Evolutionary conservation across 1,140 invertebrate genomes (phyloP), one percentile per base, ranked within the genome.

Genomic region (Eurosta solidaginis): DNA sequence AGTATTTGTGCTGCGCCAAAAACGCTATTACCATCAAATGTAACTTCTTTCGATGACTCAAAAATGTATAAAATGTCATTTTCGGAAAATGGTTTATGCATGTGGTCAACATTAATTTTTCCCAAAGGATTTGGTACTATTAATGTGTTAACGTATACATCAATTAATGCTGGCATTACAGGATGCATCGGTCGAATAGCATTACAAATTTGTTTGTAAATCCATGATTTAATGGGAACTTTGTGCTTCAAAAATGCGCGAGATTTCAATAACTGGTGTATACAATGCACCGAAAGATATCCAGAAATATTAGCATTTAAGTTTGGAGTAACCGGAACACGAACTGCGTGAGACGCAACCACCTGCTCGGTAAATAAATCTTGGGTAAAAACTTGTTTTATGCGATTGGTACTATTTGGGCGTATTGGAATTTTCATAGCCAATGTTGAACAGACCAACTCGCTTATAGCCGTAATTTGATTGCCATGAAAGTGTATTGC

Each of bases 311-410:
- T 94, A 25, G 94, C 96, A 88, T 95, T 98, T 6, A 99, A 89
- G 84, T 94, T 94, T 1, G 92, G 91, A 0, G 97, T 99, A 0
- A 99, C 97, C 0, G 97, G 96, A 22, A 99, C 96, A 86, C 96
- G 96, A 0, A 98, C 95, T 1, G 97, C 97, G 89, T 98, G 97
- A 22, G 96, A 91, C 0, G 97, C 97, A 1, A 99, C 96, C 44
- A 98, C 96, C 90, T 98, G 96, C 88, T 99, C 97, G 1, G 96
- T 98, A 86, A 99, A 99, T 80, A 99, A 96, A 85, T 99, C 97
- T 83, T 97, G 96, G 2, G 95, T 98, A 83, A 99, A 98, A 36
- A 98, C 96, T 82, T 96, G 94, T 83, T 97, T 97, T 88, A 99
- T 96, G 74, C 95, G 90, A 0, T 94, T 94, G 80, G 98, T 92